These are phyloP conservation scores for Pterocles orientalis DNA, from an alignment of 2,113 vertebrate genomes.

Conservation along the genomic window DNA sequence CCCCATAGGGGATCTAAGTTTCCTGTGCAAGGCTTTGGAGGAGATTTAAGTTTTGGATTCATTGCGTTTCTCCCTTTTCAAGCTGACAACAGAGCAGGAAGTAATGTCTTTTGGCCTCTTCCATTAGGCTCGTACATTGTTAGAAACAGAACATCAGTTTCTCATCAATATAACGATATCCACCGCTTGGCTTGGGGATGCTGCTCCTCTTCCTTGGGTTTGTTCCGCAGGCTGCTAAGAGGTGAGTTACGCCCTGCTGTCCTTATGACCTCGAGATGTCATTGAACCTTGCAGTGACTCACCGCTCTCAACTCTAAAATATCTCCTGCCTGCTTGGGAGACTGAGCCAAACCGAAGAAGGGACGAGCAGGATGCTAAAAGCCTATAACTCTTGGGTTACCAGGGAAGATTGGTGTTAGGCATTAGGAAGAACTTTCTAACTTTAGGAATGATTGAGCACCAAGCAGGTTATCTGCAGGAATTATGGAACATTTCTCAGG, in stretches of 20 bases:
- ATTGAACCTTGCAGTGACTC: neutral
- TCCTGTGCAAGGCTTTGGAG: conserved; percentile 62
- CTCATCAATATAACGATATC: neutral
- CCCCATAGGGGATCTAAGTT: conserved; percentile 62
- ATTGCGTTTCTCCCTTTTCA: conserved; percentile 38
- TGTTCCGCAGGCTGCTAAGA: neutral
- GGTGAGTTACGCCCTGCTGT: neutral
- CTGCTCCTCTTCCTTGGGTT: neutral
- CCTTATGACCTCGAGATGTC: neutral
- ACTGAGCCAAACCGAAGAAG: neutral
- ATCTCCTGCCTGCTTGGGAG: neutral
- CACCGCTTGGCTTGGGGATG: neutral
- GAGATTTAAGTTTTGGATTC: conserved; percentile 60
- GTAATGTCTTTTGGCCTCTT: conserved; percentile 31
- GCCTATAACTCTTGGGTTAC: neutral
- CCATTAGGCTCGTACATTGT: conserved; percentile 24
- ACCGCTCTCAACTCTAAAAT: neutral
- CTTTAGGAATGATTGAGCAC: neutral
- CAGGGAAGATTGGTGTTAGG: neutral
- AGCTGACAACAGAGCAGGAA: conserved; percentile 65
- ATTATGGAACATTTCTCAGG: neutral
- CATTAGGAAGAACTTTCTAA: neutral
- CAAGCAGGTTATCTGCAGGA: neutral
- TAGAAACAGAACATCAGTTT: conserved; percentile 42
- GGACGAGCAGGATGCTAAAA: neutral